Evolutionary conservation across 2,797 vertebrate species (phyloP).

Genomic region (Zalophus californianus): DNA sequence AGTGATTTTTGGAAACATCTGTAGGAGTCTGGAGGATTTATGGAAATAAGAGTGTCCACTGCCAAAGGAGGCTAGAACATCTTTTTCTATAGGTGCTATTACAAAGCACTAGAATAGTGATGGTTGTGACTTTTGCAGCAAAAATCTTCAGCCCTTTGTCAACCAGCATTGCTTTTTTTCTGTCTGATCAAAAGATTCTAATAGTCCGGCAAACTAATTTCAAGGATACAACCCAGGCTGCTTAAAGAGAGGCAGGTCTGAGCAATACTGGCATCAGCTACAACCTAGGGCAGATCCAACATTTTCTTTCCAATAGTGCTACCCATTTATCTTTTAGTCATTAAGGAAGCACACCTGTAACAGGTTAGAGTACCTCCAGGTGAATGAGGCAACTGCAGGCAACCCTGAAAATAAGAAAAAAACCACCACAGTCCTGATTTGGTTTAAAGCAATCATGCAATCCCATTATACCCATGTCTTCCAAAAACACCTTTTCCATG

Average conservation of each 20-base stretch:
- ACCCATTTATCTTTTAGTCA: neutral
- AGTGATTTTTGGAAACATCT: constrained; percentile 20
- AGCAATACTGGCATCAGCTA: neutral
- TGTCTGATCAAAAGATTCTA: constrained; percentile 48
- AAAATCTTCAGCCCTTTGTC: constrained; percentile 59
- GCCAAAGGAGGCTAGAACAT: constrained; percentile 57
- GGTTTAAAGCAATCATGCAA: constrained; percentile 63
- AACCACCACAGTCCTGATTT: constrained; percentile 73
- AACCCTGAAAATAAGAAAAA: constrained; percentile 78
- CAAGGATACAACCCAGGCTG: constrained; percentile 57
- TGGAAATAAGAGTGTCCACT: constrained; percentile 25
- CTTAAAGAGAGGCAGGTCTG: constrained; percentile 57
- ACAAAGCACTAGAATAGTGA: constrained; percentile 57
- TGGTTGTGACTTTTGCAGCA: constrained; percentile 54
- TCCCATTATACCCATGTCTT: constrained; percentile 61
- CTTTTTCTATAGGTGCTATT: constrained; percentile 51
- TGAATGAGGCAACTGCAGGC: constrained; percentile 72
- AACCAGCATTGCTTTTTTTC: constrained; percentile 26
- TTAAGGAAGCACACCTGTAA: constrained; percentile 50
- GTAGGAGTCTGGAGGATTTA: neutral
- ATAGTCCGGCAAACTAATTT: constrained; percentile 45
- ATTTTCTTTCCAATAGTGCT: neutral
- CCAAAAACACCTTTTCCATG: constrained; percentile 77
- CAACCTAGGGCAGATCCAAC: neutral
- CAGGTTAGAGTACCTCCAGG: constrained; percentile 46